These are phyloP conservation scores for Steinernema scapterisci DNA, from an alignment of 2,888 invertebrate species.

Conservation along the genomic window DNA sequence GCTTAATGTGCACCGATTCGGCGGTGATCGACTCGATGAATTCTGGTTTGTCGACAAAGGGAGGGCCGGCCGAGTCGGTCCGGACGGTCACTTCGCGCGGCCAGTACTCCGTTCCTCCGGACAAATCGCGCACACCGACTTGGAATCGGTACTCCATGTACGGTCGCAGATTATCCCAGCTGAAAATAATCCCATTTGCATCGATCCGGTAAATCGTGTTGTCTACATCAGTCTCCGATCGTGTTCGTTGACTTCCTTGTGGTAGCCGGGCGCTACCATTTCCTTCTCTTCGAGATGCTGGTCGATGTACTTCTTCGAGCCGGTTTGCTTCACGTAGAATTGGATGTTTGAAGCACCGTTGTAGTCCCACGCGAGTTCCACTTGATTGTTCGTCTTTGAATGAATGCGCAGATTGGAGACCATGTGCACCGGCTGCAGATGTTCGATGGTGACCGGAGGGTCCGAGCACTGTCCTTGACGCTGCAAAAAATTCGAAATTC, in stretches of 20 bases:
- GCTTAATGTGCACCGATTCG: slow-evolving; percentile 46
- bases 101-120: slow-evolving; percentile 57
- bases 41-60: slow-evolving; percentile 59
- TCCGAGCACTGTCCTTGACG: slow-evolving; percentile 66
- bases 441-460: slow-evolving; percentile 59
- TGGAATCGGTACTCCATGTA: slow-evolving; percentile 63
- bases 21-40: slow-evolving; percentile 47
- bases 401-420: slow-evolving; percentile 58
- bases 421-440: slow-evolving; percentile 57
- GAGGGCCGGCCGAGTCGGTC: slow-evolving; percentile 61
- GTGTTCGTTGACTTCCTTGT: slow-evolving; percentile 47
- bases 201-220: not conserved
- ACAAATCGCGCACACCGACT: slow-evolving; percentile 57
- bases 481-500: slow-evolving; percentile 46
- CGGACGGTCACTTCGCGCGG: slow-evolving; percentile 56
- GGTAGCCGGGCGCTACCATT: slow-evolving; percentile 60
- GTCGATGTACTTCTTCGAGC: slow-evolving; percentile 62
- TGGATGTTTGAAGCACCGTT: slow-evolving; percentile 49
- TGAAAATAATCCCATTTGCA: slow-evolving; percentile 18
- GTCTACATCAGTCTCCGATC: slow-evolving; percentile 47
- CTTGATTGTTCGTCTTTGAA: slow-evolving; percentile 64
- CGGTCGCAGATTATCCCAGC: slow-evolving; percentile 57
- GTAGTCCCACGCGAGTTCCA: slow-evolving; percentile 62
- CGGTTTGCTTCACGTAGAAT: slow-evolving; percentile 65
- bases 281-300: slow-evolving; percentile 57